Percentiles rank a stretch among this genome's conserved stretches.
Evolutionary conservation across 2,888 invertebrate species (phyloP).

Genomic region (Chrysina gloriosa): DNA sequence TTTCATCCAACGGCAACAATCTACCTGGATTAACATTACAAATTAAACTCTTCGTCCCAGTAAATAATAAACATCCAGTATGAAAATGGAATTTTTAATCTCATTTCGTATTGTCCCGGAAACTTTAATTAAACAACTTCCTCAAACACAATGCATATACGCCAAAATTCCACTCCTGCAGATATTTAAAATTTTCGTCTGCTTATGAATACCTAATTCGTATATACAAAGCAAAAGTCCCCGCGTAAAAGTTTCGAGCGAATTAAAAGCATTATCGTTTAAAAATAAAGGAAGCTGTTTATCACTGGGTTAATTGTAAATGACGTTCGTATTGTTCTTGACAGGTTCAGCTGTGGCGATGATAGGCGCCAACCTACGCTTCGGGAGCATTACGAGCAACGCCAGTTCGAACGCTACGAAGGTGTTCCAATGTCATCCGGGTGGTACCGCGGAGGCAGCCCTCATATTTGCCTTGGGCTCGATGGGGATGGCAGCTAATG

Average conservation of each 20-base stretch:
- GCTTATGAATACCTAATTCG: too few relatives aligned
- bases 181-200: not conserved
- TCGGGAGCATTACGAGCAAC: constrained; percentile 76
- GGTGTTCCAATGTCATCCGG: constrained; percentile 83
- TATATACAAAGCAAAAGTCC: not conserved
- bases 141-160: not conserved
- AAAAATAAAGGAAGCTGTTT: constrained; percentile 29
- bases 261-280: constrained; percentile 24
- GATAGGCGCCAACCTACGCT: constrained; percentile 82
- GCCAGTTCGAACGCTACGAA: constrained; percentile 76
- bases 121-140: constrained; percentile 6
- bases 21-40: not conserved
- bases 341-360: constrained; percentile 80
- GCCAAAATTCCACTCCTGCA: not conserved
- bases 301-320: constrained; percentile 30
- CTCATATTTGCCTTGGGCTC: constrained; percentile 81
- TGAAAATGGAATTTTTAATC: constrained; percentile 14
- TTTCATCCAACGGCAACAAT: too few relatives aligned
- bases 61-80: constrained; percentile 2
- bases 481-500: constrained; percentile 84
- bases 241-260: not conserved
- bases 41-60: not conserved
- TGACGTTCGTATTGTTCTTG: constrained; percentile 46
- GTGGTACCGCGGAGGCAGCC: constrained; percentile 82
- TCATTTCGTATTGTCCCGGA: not conserved